phyloP scores from a whole-genome alignment of 2,888 invertebrate genomes.

The Spodoptera littoralis region DNA sequence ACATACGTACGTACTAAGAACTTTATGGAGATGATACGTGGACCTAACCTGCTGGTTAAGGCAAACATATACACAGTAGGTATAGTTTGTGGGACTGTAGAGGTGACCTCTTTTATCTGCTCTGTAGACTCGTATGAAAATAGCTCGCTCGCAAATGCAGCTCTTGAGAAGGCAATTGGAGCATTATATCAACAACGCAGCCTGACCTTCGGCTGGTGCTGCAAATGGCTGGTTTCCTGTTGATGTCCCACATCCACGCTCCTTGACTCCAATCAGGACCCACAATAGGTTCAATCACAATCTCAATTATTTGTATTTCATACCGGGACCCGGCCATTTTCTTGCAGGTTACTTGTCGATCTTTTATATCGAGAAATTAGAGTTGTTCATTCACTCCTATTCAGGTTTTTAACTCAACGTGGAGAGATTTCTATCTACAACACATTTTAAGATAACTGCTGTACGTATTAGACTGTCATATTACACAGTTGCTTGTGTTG shows the following conservation, averaged over 20 bases:
- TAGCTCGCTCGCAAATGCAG: constrained; percentile 20
- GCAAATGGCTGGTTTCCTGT: constrained; percentile 51
- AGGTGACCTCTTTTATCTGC: not conserved
- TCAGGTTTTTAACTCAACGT: too few species aligned
- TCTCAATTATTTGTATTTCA: constrained; percentile 6
- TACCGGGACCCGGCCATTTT: too few species aligned
- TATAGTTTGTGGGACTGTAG: not conserved
- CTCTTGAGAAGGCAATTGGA: constrained; percentile 25
- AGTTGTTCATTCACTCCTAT: too few species aligned
- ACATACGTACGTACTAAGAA: too few species aligned
- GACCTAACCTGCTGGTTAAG: not conserved
- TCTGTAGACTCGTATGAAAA: not conserved
- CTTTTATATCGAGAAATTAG: too few species aligned
- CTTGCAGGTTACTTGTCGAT: too few species aligned
- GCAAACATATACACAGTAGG: not conserved
- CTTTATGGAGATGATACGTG: too few species aligned
- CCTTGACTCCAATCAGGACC: constrained; percentile 49
- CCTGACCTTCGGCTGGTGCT: constrained; percentile 34
- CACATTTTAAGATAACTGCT: too few species aligned
- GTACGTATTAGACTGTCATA: too few species aligned
- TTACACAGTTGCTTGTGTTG: too few species aligned
- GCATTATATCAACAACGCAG: constrained; percentile 33
- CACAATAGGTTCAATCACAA: constrained; percentile 31
- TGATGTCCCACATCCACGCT: constrained; percentile 40
- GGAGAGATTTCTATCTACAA: too few species aligned